These are phyloP conservation scores for Spea bombifrons DNA, from an alignment of 2,113 vertebrate genomes.

Conservation along the genomic window DNA sequence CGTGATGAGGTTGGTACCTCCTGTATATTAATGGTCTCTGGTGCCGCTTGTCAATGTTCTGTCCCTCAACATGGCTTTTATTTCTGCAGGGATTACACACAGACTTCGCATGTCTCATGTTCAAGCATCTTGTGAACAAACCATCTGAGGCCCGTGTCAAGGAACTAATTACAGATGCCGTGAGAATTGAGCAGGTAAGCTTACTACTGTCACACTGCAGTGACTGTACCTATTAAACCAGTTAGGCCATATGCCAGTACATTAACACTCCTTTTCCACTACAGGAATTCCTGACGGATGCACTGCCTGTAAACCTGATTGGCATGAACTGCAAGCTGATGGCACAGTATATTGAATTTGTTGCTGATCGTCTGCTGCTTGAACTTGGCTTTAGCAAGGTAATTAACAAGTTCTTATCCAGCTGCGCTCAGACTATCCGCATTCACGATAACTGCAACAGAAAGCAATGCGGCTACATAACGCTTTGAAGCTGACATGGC, in stretches of 20 bases:
- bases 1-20: conserved; percentile 82
- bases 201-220: not conserved
- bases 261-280: not conserved
- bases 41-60: not conserved
- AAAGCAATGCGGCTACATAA: too few relatives aligned
- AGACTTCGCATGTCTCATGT: conserved; percentile 97
- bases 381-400: conserved; percentile 93
- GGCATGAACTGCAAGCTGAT: conserved; percentile 94
- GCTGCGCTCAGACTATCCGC: too few relatives aligned
- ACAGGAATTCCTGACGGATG: conserved; percentile 91
- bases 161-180: conserved; percentile 80
- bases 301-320: conserved; percentile 90
- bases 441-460: too few relatives aligned
- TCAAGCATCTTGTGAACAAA: conserved; percentile 89
- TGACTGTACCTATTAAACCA: too few relatives aligned
- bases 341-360: conserved; percentile 95
- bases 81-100: conserved; percentile 84
- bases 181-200: conserved; percentile 87
- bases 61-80: not conserved
- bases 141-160: conserved; percentile 75
- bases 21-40: not conserved
- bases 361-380: conserved; percentile 88
- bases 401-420: not conserved
- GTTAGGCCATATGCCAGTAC: too few relatives aligned
- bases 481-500: too few relatives aligned